phyloP scores from a whole-genome alignment of 2,797 vertebrate species.

The Iguana delicatissima region DNA sequence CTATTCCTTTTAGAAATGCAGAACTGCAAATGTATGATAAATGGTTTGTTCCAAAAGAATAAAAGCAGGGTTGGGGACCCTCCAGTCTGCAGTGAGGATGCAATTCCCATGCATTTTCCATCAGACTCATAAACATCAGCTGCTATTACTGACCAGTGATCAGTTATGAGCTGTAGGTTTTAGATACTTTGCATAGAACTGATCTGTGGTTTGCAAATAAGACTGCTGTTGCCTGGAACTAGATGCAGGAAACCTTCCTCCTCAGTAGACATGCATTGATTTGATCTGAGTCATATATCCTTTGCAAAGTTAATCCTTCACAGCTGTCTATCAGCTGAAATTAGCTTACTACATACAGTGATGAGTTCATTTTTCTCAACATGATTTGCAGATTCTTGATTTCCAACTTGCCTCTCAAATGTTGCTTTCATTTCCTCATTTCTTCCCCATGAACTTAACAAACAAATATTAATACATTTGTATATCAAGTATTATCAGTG shows the following conservation, averaged over 20 bases:
- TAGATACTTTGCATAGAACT: not conserved
- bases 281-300: not conserved
- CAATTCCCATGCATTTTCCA: not conserved
- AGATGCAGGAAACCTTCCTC: not conserved
- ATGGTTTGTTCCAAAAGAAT: not conserved
- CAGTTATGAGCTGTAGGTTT: not conserved
- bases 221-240: not conserved
- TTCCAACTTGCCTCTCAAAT: not conserved
- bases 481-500: not conserved
- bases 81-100: not conserved
- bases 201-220: not conserved
- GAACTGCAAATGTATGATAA: not conserved
- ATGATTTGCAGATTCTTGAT: not conserved
- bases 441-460: not conserved
- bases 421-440: not conserved
- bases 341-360: not conserved
- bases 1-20: not conserved
- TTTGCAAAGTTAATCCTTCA: not conserved
- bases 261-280: not conserved
- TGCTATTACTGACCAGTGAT: not conserved
- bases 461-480: slow-evolving; percentile 3
- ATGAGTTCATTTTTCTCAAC: not conserved
- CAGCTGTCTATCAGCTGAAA: not conserved
- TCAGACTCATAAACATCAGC: not conserved
- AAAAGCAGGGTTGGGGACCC: not conserved